Base-by-base conservation (phyloP, 1,140 invertebrate species). In the Neodiprion virginianus region DNA sequence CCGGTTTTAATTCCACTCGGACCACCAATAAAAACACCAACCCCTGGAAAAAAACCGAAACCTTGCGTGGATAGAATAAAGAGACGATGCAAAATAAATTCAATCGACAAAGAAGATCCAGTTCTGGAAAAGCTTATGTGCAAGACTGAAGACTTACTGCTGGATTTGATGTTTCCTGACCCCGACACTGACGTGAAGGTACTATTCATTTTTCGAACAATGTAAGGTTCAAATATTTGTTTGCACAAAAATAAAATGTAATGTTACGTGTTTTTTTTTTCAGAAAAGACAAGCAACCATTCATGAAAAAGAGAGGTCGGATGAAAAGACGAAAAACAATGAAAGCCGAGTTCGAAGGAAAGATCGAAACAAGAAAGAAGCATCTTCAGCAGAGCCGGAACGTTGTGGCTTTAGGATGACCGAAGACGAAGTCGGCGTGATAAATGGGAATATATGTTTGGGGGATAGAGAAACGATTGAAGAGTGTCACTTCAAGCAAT, bases 1-100 rank as follows among this genome's bases (percentile, higher is more conserved):
- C 82, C 84, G 7, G 21, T 61, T 21, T 72, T 89, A 47, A 76
- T 89, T 74, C 85, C 87, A 10, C 67, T 88, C 8, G 88, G 88
- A 4, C 82, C 84, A 14, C 73, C 79, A 7, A 88, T 89, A n/a
- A 84, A 74, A 53, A 88, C 87, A 2, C 86, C 86, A 1, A 72
- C 74, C 14, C 49, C 72, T 0, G 72, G 73, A 5, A 79, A 50
- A 53, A 83, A 75, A 67, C 0, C n/a, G 0, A 65, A 77, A 11
- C 72, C 70, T 8, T 85, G 83, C 75, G 1, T 47, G 0, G 73
- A 83, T 17, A 78, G 76, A 14, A 77, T 66, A 10, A 79, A 78
- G 5, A 74, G 70, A 7, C 74, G 72, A 7, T 83, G 81, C 49
- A 17, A 73, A 21, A 28, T 85, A 21, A 69, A 69, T 0, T 73